These are phyloP conservation scores for Formica exsecta DNA, from an alignment of 1,140 invertebrate species.

Conservation along the genomic window DNA sequence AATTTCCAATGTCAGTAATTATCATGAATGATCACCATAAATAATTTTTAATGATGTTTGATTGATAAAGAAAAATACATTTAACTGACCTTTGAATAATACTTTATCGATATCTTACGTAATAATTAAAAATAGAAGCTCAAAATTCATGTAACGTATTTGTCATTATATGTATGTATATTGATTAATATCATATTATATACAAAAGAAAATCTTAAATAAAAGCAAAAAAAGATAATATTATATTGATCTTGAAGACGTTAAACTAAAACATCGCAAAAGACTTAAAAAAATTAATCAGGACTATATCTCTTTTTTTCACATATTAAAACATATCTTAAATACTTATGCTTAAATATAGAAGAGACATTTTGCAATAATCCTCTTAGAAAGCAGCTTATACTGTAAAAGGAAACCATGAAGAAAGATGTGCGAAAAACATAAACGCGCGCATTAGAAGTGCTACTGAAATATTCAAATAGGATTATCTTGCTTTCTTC, in stretches of 20 bases:
- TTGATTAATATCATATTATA: not conserved
- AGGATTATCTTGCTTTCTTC: slow-evolving; percentile 25
- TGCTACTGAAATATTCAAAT: slow-evolving; percentile 48
- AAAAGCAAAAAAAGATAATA: not conserved
- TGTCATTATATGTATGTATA: not conserved
- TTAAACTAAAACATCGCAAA: not conserved
- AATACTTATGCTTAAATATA: slow-evolving; percentile 16
- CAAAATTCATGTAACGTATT: not conserved
- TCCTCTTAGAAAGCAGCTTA: slow-evolving; percentile 11
- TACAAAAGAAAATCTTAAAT: not conserved
- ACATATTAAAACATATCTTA: slow-evolving; percentile 6
- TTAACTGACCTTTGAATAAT: not conserved
- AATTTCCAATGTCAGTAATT: not conserved
- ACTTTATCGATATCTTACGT: not conserved
- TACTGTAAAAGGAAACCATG: slow-evolving; percentile 3
- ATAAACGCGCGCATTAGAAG: slow-evolving; percentile 16
- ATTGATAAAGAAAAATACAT: not conserved
- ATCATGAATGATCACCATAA: not conserved
- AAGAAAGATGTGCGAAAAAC: slow-evolving; percentile 4
- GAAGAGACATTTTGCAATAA: slow-evolving; percentile 22
- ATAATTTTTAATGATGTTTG: not conserved
- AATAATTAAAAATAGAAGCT: not conserved
- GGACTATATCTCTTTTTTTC: too few species aligned
- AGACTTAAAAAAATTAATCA: not conserved
- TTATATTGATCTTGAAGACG: not conserved